Conservation (phyloP, 2,888 invertebrate genomes). For the Nephrocerus scutellatus region DNA sequence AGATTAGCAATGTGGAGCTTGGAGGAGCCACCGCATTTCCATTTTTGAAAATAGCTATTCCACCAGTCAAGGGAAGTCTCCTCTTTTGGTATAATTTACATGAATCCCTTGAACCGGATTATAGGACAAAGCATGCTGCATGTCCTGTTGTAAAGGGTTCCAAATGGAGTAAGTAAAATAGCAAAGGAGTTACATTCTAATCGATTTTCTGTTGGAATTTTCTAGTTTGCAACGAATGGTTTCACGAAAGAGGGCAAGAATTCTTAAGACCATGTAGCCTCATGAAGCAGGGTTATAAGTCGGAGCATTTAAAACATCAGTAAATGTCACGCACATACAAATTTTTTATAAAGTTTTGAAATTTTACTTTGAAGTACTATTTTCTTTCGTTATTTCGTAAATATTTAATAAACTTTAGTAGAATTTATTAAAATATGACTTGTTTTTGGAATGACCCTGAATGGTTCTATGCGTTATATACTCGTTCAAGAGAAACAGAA, state of each 20-base stretch:
- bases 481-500: too few relatives aligned
- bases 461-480: too few relatives aligned
- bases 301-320: constrained; percentile 35
- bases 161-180: constrained; percentile 73
- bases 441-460: too few relatives aligned
- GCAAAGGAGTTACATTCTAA: background rate
- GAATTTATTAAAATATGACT: too few relatives aligned
- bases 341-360: too few relatives aligned
- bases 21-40: constrained; percentile 96
- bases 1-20: constrained; percentile 48
- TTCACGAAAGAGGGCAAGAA: constrained; percentile 78
- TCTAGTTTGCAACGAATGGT: constrained; percentile 77
- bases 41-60: constrained; percentile 68
- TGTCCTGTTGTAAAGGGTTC: constrained; percentile 90
- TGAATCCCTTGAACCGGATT: constrained; percentile 81
- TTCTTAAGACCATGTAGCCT: constrained; percentile 56
- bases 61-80: constrained; percentile 80
- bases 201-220: constrained; percentile 7
- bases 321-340: background rate
- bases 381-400: too few relatives aligned
- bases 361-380: too few relatives aligned
- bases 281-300: constrained; percentile 34
- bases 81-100: constrained; percentile 90
- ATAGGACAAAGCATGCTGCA: constrained; percentile 82
- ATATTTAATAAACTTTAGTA: too few relatives aligned